Percentiles rank a stretch among this genome's conserved stretches.
Evolutionary conservation across 2,888 invertebrate species (phyloP).

Genomic region (Actias luna): DNA sequence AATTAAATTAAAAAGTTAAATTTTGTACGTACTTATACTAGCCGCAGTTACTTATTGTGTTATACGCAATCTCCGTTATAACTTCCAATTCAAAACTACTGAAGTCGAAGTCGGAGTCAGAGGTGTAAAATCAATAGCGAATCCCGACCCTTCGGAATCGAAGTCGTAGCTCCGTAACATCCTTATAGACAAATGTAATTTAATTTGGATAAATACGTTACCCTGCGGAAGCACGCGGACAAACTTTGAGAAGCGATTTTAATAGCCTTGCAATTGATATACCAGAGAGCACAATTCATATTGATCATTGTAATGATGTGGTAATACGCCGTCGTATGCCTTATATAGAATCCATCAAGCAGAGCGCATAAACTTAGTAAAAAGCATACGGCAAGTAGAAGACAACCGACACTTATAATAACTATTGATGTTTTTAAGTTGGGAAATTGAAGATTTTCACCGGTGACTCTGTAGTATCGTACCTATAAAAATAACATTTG

Average conservation of each 20-base stretch:
- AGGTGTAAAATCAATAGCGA: no score
- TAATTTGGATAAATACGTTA: conserved; percentile 32
- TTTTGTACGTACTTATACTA: no score
- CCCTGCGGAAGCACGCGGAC: conserved; percentile 76
- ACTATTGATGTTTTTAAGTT: conserved; percentile 82
- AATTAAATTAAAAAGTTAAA: no score
- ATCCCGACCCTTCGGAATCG: no score
- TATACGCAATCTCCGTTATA: no score
- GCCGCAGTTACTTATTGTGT: no score
- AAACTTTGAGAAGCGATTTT: conserved; percentile 83
- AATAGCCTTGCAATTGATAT: conserved; percentile 85
- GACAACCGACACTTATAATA: conserved; percentile 83
- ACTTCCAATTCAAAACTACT: no score
- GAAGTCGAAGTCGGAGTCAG: no score
- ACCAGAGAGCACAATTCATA: conserved; percentile 88
- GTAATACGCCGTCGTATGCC: conserved; percentile 83
- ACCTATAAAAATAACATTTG: conserved; percentile 54
- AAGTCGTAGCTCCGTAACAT: no score
- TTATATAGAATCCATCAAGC: conserved; percentile 83
- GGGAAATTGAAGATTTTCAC: conserved; percentile 83
- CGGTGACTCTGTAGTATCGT: conserved; percentile 80
- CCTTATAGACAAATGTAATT: no score
- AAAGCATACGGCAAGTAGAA: conserved; percentile 82
- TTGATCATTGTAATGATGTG: conserved; percentile 87
- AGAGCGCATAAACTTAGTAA: conserved; percentile 82